phyloP scores from a whole-genome alignment of 2,888 invertebrate genomes.

The Archips xylosteana region DNA sequence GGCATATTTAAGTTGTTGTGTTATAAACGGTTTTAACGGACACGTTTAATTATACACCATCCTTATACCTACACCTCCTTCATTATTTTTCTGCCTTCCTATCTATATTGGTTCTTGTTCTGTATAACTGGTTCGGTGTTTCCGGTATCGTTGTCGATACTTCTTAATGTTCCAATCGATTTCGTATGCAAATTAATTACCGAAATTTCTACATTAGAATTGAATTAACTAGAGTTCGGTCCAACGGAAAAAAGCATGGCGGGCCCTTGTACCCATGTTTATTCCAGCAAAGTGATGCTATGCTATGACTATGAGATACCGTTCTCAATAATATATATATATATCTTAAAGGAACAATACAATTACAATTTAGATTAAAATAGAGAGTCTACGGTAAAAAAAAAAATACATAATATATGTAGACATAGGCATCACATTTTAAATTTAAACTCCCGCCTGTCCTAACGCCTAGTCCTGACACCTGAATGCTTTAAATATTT shows the following conservation, averaged over 20 bases:
- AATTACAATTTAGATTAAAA: no score
- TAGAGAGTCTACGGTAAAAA: no score
- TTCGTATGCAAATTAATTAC: slow-evolving; percentile 38
- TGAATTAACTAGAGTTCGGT: not conserved
- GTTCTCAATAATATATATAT: no score
- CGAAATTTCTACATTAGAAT: slow-evolving; percentile 15
- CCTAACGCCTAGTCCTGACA: slow-evolving; percentile 48
- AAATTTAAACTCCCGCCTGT: slow-evolving; percentile 10
- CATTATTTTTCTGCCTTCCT: slow-evolving; percentile 51
- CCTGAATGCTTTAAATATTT: slow-evolving; percentile 58
- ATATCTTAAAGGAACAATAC: no score
- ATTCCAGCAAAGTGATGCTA: not conserved
- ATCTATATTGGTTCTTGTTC: slow-evolving; percentile 18
- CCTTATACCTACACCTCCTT: slow-evolving; percentile 14
- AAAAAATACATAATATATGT: no score
- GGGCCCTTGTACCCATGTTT: not conserved
- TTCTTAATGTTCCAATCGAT: slow-evolving; percentile 41
- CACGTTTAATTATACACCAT: slow-evolving; percentile 20
- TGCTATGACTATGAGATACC: no score
- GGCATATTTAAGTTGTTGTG: not conserved
- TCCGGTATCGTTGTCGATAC: slow-evolving; percentile 47
- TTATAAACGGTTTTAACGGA: slow-evolving; percentile 31
- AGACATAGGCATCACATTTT: not conserved
- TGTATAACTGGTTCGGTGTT: slow-evolving; percentile 44
- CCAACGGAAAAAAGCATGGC: not conserved